A percentile compares a stretch with the other conserved stretches of the same genome.
phyloP scores from a whole-genome alignment of 2,888 invertebrate species.

The Apocheima hispidaria region DNA sequence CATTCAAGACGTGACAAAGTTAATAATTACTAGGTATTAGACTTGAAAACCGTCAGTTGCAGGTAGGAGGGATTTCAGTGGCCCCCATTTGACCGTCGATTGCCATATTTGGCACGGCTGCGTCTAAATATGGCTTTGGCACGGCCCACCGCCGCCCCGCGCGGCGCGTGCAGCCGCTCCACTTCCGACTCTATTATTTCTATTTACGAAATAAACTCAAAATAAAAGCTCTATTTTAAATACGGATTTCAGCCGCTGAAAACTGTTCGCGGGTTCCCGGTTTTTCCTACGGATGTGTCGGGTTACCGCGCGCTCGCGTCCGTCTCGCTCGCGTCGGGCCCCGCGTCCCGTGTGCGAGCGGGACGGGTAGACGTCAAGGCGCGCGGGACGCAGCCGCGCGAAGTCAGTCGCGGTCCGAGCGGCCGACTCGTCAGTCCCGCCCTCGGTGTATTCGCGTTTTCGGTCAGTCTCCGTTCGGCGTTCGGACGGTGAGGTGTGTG shows the following conservation, averaged over 20 bases:
- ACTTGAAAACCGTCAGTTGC: slow-evolving; percentile 84
- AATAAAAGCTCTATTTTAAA: slow-evolving; percentile 85
- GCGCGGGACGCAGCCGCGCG: slow-evolving; percentile 77
- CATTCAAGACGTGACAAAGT: slow-evolving; percentile 77
- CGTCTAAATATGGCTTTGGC: slow-evolving; percentile 94
- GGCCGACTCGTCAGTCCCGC: slow-evolving; percentile 86
- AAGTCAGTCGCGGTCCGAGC: slow-evolving; percentile 87
- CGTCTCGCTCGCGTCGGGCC: slow-evolving; percentile 65
- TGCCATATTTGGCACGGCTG: slow-evolving; percentile 93
- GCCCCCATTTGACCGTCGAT: slow-evolving; percentile 92
- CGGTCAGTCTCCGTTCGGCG: slow-evolving; percentile 85
- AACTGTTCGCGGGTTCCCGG: slow-evolving; percentile 80
- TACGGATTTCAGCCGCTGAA: slow-evolving; percentile 82
- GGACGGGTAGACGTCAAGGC: slow-evolving; percentile 78
- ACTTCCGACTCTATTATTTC: slow-evolving; percentile 86
- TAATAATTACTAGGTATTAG: slow-evolving; percentile 82
- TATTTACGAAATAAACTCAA: slow-evolving; percentile 86
- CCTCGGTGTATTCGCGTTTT: slow-evolving; percentile 83
- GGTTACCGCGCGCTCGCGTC: slow-evolving; percentile 72
- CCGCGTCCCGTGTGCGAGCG: slow-evolving; percentile 57
- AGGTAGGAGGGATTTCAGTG: slow-evolving; percentile 91
- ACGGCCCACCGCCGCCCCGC: slow-evolving; percentile 88
- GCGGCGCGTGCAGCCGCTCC: slow-evolving; percentile 66
- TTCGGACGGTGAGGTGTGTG: slow-evolving; percentile 83
- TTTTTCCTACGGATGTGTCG: slow-evolving; percentile 84